A percentile compares a stretch with the other conserved stretches of the same genome.
Evolutionary conservation across 2,797 vertebrate species (phyloP).

Genomic region (Brachymystax lenok): DNA sequence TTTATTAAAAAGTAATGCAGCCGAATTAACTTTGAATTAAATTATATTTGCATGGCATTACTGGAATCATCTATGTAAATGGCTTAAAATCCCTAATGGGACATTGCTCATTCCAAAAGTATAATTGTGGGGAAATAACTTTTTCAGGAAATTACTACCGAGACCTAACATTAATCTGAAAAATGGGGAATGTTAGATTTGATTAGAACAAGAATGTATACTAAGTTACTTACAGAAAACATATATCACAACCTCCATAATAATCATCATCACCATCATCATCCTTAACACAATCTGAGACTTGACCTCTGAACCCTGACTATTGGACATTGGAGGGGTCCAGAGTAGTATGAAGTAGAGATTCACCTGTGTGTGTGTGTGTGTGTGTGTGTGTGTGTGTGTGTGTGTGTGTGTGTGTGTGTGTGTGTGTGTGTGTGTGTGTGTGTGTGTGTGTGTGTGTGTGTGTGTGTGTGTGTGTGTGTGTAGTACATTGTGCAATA

Average conservation of each 20-base stretch:
- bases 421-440: not conserved
- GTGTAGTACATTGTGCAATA: not conserved
- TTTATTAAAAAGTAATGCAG: constrained; percentile 82
- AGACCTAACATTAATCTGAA: constrained; percentile 53
- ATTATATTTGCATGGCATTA: constrained; percentile 82
- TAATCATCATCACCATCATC: not conserved
- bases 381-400: not conserved
- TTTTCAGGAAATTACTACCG: constrained; percentile 55
- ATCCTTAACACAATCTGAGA: not conserved
- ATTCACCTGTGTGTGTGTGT: not conserved
- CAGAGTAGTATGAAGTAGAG: not conserved
- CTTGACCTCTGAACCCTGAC: not conserved
- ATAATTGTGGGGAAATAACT: constrained; percentile 63
- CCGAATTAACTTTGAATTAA: constrained; percentile 81
- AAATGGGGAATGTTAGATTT: constrained; percentile 42
- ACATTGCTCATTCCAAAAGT: constrained; percentile 63
- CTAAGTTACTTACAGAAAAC: not conserved
- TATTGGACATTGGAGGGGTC: not conserved
- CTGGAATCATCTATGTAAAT: constrained; percentile 80
- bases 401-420: not conserved
- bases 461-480: not conserved
- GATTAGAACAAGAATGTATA: constrained; percentile 3
- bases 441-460: not conserved
- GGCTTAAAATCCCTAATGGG: constrained; percentile 77
- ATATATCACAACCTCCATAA: not conserved